Evolutionary conservation across 2,113 vertebrate species (phyloP).

Genomic region (Aptenodytes patagonicus): DNA sequence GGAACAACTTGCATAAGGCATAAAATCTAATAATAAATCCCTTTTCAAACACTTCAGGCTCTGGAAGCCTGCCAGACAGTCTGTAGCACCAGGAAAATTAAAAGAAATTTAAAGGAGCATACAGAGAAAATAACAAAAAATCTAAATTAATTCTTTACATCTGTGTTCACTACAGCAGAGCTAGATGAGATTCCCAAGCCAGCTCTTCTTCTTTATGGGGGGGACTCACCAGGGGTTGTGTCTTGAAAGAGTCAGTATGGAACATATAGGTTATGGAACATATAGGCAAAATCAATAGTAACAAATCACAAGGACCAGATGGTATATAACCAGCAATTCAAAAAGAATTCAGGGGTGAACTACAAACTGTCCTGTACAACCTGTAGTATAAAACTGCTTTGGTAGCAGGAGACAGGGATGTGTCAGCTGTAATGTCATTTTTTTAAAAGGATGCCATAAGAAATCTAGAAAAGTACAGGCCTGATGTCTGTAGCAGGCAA

Average conservation of each 20-base stretch:
- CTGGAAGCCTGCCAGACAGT: background rate
- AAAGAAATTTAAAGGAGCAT: background rate
- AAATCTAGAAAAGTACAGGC: background rate
- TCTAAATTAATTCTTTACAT: background rate
- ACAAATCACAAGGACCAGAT: background rate
- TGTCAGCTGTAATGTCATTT: background rate
- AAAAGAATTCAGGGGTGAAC: background rate
- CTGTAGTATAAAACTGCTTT: background rate
- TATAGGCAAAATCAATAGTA: background rate
- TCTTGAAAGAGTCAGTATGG: background rate
- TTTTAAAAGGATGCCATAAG: background rate
- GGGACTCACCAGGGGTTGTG: background rate
- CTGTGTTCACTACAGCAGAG: background rate
- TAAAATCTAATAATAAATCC: slow-evolving; percentile 40
- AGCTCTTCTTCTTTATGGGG: background rate
- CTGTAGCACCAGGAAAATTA: background rate
- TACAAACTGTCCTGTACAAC: background rate
- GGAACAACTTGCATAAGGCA: slow-evolving; percentile 1
- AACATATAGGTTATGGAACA: background rate
- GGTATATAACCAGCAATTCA: background rate
- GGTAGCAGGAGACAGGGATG: background rate
- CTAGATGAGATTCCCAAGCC: background rate
- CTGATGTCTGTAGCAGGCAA: background rate
- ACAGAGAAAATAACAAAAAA: background rate
- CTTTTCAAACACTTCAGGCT: background rate